These are phyloP conservation scores for Sciurus niger DNA, from an alignment of 2,113 vertebrate species.

Conservation along the genomic window DNA sequence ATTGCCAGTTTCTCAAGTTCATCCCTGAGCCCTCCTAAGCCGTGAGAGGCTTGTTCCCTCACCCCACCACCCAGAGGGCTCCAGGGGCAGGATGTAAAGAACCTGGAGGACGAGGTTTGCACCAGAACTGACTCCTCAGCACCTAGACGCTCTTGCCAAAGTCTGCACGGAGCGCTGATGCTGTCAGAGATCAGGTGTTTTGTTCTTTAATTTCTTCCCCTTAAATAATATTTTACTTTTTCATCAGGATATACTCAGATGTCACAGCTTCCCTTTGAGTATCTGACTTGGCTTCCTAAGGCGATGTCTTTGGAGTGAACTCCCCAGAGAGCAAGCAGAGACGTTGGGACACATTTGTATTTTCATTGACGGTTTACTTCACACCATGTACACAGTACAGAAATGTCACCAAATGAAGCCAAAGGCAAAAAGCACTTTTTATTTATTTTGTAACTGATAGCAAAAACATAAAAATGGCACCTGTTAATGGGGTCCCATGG, in stretches of 20 bases:
- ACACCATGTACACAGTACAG: not conserved
- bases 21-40: not conserved
- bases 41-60: not conserved
- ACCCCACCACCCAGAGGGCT: not conserved
- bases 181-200: not conserved
- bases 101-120: not conserved
- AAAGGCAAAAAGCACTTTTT: not conserved
- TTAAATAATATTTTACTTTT: not conserved
- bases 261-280: not conserved
- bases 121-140: fast-evolving
- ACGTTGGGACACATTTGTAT: not conserved
- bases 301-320: fast-evolving
- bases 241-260: not conserved
- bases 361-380: not conserved
- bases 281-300: not conserved
- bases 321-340: not conserved
- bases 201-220: not conserved
- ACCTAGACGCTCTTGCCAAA: fast-evolving
- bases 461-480: no score
- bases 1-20: not conserved
- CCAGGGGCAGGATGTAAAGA: not conserved
- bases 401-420: not conserved
- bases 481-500: not conserved
- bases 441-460: no score
- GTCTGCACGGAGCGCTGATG: fast-evolving